Conservation (phyloP, 2,113 vertebrate species). For the Zapus hudsonius region DNA sequence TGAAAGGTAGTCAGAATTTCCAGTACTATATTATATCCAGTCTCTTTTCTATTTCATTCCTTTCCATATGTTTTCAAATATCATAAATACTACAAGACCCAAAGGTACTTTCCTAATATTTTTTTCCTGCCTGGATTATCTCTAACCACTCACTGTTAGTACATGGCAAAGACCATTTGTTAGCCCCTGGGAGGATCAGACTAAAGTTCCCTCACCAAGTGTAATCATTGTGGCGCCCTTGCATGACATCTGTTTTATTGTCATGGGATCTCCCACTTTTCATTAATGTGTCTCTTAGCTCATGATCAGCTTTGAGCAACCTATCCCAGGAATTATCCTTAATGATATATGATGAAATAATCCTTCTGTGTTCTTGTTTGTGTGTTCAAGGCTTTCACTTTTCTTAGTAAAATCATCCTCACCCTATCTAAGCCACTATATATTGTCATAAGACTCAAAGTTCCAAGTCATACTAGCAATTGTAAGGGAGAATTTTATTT, state of each 20-base stretch:
- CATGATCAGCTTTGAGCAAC: not conserved
- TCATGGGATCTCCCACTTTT: not conserved
- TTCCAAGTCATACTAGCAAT: not conserved
- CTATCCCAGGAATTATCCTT: not conserved
- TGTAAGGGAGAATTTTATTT: not conserved
- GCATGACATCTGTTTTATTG: not conserved
- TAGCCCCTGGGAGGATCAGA: not conserved
- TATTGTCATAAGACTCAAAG: not conserved
- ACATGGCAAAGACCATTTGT: not conserved
- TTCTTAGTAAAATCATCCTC: not conserved
- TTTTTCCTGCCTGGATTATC: not conserved
- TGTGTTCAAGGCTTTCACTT: not conserved
- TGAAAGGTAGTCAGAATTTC: not conserved
- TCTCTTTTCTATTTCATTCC: not conserved
- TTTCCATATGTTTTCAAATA: not conserved
- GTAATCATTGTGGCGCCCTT: not conserved
- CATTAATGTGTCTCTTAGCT: not conserved
- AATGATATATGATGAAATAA: not conserved
- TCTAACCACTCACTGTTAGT: not conserved
- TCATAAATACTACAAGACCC: not conserved
- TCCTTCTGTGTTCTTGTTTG: not conserved
- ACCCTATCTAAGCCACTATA: not conserved
- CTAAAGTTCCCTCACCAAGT: not conserved
- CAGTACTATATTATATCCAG: not conserved
- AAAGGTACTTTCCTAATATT: not conserved